Evolutionary conservation across 2,797 vertebrate genomes (phyloP).

Genomic region (Microctenopoma stevenorrisi): DNA sequence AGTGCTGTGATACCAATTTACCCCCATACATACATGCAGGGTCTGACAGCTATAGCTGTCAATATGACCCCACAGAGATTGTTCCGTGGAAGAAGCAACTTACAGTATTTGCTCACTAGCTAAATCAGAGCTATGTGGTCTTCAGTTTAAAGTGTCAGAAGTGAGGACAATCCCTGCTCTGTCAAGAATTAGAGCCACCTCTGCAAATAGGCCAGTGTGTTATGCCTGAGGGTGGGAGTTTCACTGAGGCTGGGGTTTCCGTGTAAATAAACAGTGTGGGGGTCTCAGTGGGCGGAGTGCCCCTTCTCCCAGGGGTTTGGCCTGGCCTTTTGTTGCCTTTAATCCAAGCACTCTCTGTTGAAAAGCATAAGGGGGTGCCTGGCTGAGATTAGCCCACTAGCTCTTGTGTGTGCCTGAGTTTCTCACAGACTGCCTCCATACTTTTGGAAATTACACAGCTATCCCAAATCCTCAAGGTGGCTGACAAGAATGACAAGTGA

Average conservation of each 20-base stretch:
- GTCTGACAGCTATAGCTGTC: conserved; percentile 33
- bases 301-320: conserved; percentile 80
- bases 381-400: conserved; percentile 82
- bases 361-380: conserved; percentile 79
- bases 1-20: conserved; percentile 5
- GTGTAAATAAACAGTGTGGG: conserved; percentile 88
- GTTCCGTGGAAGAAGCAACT: conserved; percentile 42
- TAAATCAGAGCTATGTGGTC: conserved; percentile 53
- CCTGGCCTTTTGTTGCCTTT: conserved; percentile 86
- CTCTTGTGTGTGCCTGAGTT: conserved; percentile 83
- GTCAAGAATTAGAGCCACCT: conserved; percentile 86
- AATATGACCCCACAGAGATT: conserved; percentile 47
- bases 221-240: conserved; percentile 81
- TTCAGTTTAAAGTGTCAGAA: conserved; percentile 72
- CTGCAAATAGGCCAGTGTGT: conserved; percentile 86
- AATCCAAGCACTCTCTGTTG: conserved; percentile 84
- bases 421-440: conserved; percentile 79
- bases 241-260: conserved; percentile 82
- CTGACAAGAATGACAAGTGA: conserved; percentile 77
- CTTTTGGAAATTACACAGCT: conserved; percentile 78
- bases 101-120: conserved; percentile 52
- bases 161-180: conserved; percentile 80
- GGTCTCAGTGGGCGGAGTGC: conserved; percentile 82
- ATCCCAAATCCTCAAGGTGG: conserved; percentile 79
- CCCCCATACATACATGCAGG: conserved; percentile 12